Evolutionary conservation across 1,140 invertebrate species (phyloP).

Genomic region (Neodiprion fabricii): DNA sequence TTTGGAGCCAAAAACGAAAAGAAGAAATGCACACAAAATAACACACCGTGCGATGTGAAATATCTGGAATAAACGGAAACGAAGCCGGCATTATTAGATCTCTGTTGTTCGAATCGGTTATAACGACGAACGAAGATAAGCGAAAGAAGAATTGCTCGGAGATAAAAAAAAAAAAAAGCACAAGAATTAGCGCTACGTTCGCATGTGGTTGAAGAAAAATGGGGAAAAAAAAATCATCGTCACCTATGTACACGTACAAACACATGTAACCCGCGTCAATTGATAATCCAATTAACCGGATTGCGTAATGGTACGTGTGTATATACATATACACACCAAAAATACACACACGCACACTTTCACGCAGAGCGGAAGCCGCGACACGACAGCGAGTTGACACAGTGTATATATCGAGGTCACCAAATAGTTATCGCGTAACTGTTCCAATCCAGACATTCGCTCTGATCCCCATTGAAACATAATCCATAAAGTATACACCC

Average conservation of each 20-base stretch:
- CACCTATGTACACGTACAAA: too few relatives aligned
- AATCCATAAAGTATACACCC: too few relatives aligned
- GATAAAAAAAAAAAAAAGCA: too few relatives aligned
- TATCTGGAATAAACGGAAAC: too few relatives aligned
- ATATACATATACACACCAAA: neutral
- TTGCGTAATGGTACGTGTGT: slow-evolving; percentile 6
- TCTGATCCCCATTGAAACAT: too few relatives aligned
- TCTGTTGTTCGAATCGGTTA: too few relatives aligned
- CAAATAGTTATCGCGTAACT: neutral
- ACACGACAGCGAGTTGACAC: neutral
- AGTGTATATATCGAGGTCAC: neutral
- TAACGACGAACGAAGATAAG: too few relatives aligned
- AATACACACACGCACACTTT: neutral
- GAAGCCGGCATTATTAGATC: too few relatives aligned
- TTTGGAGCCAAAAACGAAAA: too few relatives aligned
- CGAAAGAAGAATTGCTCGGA: too few relatives aligned
- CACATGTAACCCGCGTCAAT: neutral
- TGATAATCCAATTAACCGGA: neutral
- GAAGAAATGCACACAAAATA: too few relatives aligned
- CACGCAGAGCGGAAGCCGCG: neutral
- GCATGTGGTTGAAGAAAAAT: slow-evolving; percentile 2
- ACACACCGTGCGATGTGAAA: too few relatives aligned
- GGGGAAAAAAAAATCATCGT: slow-evolving; percentile 1
- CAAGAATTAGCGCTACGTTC: neutral
- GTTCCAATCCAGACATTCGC: neutral